phyloP scores from a whole-genome alignment of 2,113 vertebrate genomes.

The Puffinus mauretanicus region DNA sequence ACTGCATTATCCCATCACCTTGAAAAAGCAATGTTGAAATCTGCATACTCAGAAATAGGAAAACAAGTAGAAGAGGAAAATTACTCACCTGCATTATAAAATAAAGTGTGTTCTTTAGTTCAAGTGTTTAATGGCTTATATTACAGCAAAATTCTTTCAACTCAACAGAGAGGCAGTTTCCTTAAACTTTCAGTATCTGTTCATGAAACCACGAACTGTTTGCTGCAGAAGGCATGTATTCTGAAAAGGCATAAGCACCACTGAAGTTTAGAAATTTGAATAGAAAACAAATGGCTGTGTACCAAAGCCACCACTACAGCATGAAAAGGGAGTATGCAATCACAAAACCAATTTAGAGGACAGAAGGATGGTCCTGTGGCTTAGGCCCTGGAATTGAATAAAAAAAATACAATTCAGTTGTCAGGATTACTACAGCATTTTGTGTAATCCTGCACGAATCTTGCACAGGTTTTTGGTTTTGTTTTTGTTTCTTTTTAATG shows the following conservation, averaged over 20 bases:
- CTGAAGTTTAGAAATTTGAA: neutral
- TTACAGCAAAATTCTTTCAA: neutral
- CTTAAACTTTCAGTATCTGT: neutral
- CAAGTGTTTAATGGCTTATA: neutral
- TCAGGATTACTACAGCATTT: neutral
- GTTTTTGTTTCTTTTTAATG: neutral
- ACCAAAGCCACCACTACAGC: neutral
- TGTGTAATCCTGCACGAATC: neutral
- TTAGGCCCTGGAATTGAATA: neutral
- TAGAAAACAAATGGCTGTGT: neutral
- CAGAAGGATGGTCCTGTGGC: neutral
- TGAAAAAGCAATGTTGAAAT: neutral
- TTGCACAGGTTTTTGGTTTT: neutral
- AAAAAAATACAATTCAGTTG: neutral
- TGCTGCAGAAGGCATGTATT: neutral
- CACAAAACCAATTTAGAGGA: neutral
- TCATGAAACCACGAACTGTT: neutral
- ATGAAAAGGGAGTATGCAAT: neutral
- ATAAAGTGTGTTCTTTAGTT: neutral
- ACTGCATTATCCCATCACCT: neutral
- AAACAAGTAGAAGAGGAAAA: neutral
- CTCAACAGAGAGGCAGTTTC: neutral
- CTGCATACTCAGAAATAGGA: neutral
- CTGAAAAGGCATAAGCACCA: neutral
- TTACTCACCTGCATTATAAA: neutral